Evolutionary conservation across 2,797 vertebrate genomes (phyloP).

Genomic region (Danio tinwini): DNA sequence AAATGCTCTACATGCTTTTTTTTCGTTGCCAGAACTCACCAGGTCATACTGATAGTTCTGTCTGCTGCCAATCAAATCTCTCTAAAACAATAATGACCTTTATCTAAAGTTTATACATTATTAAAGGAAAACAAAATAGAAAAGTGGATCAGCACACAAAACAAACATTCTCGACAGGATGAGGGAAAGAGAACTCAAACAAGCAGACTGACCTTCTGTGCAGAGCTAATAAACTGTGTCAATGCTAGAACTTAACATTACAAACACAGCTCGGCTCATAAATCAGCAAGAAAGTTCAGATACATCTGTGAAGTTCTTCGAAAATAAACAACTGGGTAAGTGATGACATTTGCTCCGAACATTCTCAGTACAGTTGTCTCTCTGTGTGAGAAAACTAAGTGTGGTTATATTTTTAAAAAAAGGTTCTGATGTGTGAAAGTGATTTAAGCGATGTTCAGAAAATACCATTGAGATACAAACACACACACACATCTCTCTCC

Average conservation of each 20-base stretch:
- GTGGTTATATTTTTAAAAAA: neutral
- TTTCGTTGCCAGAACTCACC: constrained; percentile 39
- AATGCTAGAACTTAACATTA: neutral
- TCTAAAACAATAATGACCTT: constrained; percentile 24
- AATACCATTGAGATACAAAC: neutral
- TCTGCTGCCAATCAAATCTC: constrained; percentile 33
- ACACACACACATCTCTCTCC: neutral
- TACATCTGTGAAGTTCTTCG: neutral
- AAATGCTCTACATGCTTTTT: constrained; percentile 33
- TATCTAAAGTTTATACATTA: constrained; percentile 7
- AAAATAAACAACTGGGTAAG: neutral
- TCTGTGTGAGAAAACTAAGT: neutral
- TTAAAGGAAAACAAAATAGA: neutral
- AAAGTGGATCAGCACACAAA: neutral
- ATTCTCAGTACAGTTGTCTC: neutral
- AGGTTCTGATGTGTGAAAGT: neutral
- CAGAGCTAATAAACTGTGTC: neutral
- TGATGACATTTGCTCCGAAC: neutral
- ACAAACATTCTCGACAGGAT: neutral
- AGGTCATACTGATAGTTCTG: constrained; percentile 42
- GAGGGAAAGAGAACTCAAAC: neutral
- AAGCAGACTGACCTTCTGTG: neutral
- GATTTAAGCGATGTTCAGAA: neutral
- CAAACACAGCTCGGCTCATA: neutral
- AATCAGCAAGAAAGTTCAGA: neutral